A percentile compares a stretch with the other conserved stretches of the same genome.
Evolutionary conservation across 1,140 invertebrate species (phyloP).

Genomic region (Phymorhynchus buccinoides): DNA sequence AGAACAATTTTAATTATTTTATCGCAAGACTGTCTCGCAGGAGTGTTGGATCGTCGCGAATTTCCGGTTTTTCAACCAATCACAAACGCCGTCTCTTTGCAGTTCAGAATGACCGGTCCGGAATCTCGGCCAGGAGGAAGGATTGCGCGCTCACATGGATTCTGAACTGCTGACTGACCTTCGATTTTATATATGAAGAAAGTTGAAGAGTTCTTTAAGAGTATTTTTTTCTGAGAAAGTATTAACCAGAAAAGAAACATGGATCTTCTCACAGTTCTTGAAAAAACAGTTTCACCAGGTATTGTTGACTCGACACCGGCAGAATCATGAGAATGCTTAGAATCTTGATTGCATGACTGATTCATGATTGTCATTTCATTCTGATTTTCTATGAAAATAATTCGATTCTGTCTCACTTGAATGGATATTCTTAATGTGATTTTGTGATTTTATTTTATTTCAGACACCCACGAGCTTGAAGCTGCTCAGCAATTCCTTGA

Average conservation of each 20-base stretch:
- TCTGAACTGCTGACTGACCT: slow-evolving; percentile 36
- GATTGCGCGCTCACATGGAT: slow-evolving; percentile 46
- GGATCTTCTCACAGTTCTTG: slow-evolving; percentile 80
- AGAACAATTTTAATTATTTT: too few species aligned
- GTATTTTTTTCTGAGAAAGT: neutral
- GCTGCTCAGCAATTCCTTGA: slow-evolving; percentile 92
- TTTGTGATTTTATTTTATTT: slow-evolving; percentile 63
- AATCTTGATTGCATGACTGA: neutral
- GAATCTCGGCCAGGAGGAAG: slow-evolving; percentile 32
- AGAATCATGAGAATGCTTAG: too few species aligned
- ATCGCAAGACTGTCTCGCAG: too few species aligned
- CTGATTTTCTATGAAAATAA: slow-evolving; percentile 32
- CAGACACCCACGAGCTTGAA: slow-evolving; percentile 96
- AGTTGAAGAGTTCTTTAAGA: neutral
- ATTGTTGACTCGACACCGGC: slow-evolving; percentile 68
- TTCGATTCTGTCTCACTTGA: neutral
- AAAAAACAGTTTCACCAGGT: slow-evolving; percentile 97
- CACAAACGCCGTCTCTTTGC: neutral
- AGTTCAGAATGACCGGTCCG: slow-evolving; percentile 16
- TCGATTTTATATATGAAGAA: slow-evolving; percentile 26
- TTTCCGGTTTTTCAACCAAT: slow-evolving; percentile 30
- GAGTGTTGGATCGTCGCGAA: too few species aligned
- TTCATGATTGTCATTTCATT: neutral
- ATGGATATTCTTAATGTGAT: neutral
- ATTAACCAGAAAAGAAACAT: slow-evolving; percentile 47